phyloP scores from a whole-genome alignment of 2,113 vertebrate species.

The Ivindomyrus marchei region DNA sequence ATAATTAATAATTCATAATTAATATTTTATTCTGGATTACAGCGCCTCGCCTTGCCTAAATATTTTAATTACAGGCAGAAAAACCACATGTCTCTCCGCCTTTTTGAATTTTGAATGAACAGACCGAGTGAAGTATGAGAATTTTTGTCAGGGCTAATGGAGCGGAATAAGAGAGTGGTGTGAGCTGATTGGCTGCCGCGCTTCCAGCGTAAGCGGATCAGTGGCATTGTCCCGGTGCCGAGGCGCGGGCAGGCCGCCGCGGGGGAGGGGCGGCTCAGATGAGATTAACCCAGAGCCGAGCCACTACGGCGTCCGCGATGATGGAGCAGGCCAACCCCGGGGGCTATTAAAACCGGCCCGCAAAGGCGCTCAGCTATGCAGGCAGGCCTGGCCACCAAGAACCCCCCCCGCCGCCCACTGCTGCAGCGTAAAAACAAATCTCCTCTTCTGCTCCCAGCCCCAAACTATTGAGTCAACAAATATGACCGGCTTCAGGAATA shows the following conservation, averaged over 20 bases:
- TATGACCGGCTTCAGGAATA: slow-evolving; percentile 55
- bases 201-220: not conserved
- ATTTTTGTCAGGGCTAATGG: not conserved
- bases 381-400: not conserved
- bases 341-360: not conserved
- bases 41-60: not conserved
- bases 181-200: not conserved
- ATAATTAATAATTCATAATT: not conserved
- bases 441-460: slow-evolving; percentile 59
- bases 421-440: slow-evolving; percentile 60
- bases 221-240: not conserved
- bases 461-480: slow-evolving; percentile 69
- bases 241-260: not conserved
- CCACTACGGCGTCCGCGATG: too few species aligned
- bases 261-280: not conserved
- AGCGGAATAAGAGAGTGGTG: not conserved
- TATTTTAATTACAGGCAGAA: not conserved
- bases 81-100: not conserved
- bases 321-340: not conserved
- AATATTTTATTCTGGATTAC: slow-evolving; percentile 1
- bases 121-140: not conserved
- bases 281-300: not conserved
- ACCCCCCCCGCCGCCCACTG: slow-evolving; percentile 35
- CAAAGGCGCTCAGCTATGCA: not conserved
- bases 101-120: not conserved